A percentile compares a stretch with the other conserved stretches of the same genome.
phyloP scores from a whole-genome alignment of 2,888 invertebrate genomes.

The Machimus rusticus region DNA sequence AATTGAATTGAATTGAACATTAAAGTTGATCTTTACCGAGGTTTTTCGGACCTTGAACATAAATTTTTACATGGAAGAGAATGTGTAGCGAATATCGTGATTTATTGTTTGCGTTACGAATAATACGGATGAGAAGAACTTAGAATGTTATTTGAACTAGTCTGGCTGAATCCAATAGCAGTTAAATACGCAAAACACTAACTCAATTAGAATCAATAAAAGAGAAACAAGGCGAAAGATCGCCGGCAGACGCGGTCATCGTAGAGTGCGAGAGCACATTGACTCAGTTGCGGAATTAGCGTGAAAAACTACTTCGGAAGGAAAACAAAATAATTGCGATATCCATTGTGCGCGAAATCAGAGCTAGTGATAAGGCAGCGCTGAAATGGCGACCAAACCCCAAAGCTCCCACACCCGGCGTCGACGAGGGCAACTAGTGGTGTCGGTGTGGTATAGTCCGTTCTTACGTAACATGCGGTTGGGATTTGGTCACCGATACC shows the following conservation, averaged over 20 bases:
- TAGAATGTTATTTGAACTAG: too few species aligned
- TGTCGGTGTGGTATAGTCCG: neutral
- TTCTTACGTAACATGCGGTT: neutral
- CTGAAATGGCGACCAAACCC: neutral
- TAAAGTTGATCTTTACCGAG: too few species aligned
- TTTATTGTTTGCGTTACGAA: too few species aligned
- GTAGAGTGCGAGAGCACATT: neutral
- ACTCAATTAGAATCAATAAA: neutral
- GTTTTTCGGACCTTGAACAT: too few species aligned
- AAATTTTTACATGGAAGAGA: too few species aligned
- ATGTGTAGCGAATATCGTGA: too few species aligned
- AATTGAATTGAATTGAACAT: too few species aligned
- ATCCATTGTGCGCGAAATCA: neutral
- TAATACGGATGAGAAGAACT: too few species aligned
- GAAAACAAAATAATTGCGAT: neutral
- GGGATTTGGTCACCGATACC: neutral
- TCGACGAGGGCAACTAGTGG: neutral
- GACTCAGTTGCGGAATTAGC: neutral
- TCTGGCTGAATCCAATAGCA: neutral
- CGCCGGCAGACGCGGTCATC: neutral
- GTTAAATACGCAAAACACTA: neutral
- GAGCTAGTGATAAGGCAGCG: neutral
- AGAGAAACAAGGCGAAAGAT: neutral
- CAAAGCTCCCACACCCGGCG: neutral
- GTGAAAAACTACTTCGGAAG: neutral